Conservation (phyloP, 2,113 vertebrate genomes). For the Pluvialis apricaria region DNA sequence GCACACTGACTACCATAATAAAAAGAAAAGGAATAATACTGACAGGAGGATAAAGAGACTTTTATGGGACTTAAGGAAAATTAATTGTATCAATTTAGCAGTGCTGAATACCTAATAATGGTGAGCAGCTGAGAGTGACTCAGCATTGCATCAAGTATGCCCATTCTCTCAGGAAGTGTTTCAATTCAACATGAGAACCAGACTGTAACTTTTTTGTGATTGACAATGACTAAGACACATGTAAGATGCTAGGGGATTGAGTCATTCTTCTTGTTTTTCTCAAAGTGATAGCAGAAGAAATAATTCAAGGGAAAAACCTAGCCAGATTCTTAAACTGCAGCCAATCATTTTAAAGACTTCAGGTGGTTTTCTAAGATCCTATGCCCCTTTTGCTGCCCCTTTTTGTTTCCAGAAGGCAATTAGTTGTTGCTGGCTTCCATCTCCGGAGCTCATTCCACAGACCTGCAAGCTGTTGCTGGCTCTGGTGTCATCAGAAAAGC, state of each 20-base stretch:
- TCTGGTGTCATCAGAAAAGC: neutral
- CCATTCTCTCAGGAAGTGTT: slow-evolving; percentile 57
- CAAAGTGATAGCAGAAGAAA: slow-evolving; percentile 16
- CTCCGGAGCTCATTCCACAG: neutral
- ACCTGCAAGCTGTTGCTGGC: neutral
- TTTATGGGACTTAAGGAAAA: slow-evolving; percentile 57
- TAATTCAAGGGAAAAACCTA: slow-evolving; percentile 8
- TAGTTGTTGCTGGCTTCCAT: neutral
- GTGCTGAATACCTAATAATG: slow-evolving; percentile 59
- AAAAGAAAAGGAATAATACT: slow-evolving; percentile 27
- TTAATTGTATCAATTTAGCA: slow-evolving; percentile 67
- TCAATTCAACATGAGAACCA: slow-evolving; percentile 59
- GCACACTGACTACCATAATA: neutral
- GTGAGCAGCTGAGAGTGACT: slow-evolving; percentile 71
- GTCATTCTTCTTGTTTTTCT: slow-evolving; percentile 60
- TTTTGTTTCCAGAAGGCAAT: slow-evolving; percentile 1
- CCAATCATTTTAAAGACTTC: neutral
- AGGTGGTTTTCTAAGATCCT: neutral
- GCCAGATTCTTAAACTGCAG: neutral
- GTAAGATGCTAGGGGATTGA: slow-evolving; percentile 53
- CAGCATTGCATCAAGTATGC: slow-evolving; percentile 54
- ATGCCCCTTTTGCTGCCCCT: neutral
- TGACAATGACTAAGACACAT: slow-evolving; percentile 63
- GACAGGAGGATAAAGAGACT: slow-evolving; percentile 37
- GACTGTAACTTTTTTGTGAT: slow-evolving; percentile 58